Conservation (phyloP, 1,140 invertebrate species). For the Drosophila subpulchrella region DNA sequence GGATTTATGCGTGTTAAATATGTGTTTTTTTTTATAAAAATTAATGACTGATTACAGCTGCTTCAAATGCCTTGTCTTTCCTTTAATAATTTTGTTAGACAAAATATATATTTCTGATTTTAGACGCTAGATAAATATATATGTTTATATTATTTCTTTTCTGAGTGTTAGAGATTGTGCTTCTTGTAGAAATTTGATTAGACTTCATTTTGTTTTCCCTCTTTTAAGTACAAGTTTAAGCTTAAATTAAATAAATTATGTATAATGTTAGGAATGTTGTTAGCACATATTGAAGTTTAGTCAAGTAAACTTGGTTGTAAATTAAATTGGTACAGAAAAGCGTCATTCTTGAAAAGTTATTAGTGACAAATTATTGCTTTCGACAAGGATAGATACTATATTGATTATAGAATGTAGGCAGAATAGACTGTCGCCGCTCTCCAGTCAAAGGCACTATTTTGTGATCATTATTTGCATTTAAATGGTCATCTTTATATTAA, state of each 20-base stretch:
- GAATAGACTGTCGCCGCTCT: constrained; percentile 21
- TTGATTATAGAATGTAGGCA: constrained; percentile 20
- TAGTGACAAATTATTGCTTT: constrained; percentile 39
- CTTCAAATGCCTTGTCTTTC: constrained; percentile 37
- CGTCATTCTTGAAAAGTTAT: constrained; percentile 25
- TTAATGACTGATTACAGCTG: constrained; percentile 65
- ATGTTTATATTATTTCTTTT: constrained; percentile 30
- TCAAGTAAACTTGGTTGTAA: constrained; percentile 15
- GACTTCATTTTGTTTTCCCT: constrained; percentile 39
- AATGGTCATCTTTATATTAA: constrained; percentile 17
- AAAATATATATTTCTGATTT: constrained; percentile 70
- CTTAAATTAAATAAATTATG: constrained; percentile 42
- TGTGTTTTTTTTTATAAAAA: constrained; percentile 66
- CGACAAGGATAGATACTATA: constrained; percentile 16
- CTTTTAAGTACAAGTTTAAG: constrained; percentile 62
- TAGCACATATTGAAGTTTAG: constrained; percentile 32
- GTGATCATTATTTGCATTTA: constrained; percentile 38
- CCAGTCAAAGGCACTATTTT: constrained; percentile 79
- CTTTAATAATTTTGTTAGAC: constrained; percentile 74
- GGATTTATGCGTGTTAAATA: constrained; percentile 59
- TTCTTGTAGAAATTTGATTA: constrained; percentile 80
- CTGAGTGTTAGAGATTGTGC: constrained; percentile 53
- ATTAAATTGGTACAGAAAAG: constrained; percentile 9
- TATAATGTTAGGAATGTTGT: constrained; percentile 38
- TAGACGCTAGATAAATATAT: constrained; percentile 53